Evolutionary conservation across 2,888 invertebrate species (phyloP).

Genomic region (Lepidocyrtinus sp.): DNA sequence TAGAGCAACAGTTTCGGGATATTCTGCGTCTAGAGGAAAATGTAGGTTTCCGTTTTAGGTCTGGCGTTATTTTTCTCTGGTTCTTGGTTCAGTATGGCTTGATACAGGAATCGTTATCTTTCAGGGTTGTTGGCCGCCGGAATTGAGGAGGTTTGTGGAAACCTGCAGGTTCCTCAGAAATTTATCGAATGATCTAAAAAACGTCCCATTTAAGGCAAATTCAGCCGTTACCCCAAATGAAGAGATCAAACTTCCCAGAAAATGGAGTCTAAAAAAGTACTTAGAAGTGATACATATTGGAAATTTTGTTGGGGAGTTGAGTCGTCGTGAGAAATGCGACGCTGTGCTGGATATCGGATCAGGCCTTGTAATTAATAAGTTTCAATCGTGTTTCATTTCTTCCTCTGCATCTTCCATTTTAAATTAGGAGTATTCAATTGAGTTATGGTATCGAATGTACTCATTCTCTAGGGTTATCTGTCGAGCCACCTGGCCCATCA

Average conservation of each 20-base stretch:
- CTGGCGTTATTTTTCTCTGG: background rate
- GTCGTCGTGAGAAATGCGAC: conserved; percentile 41
- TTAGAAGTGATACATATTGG: conserved; percentile 55
- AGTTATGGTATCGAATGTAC: too few species aligned
- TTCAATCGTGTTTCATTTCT: too few species aligned
- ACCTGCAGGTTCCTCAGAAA: conserved; percentile 27
- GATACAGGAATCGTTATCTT: background rate
- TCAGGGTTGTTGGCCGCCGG: conserved; percentile 40
- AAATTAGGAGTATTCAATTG: too few species aligned
- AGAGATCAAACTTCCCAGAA: conserved; percentile 34
- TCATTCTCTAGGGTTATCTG: conserved; percentile 55
- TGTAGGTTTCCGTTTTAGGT: conserved; percentile 23
- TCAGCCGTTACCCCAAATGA: background rate
- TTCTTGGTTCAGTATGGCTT: background rate
- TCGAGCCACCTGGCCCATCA: conserved; percentile 42
- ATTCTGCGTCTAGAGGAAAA: conserved; percentile 39
- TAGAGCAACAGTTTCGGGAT: conserved; percentile 38
- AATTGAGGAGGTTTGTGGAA: conserved; percentile 29
- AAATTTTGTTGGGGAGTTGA: conserved; percentile 51
- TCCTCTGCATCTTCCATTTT: too few species aligned
- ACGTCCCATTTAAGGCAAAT: background rate
- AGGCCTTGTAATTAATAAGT: conserved; percentile 59
- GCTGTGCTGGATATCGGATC: conserved; percentile 60
- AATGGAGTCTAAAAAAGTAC: conserved; percentile 61
- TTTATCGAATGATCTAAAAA: conserved; percentile 5